A percentile compares a stretch with the other conserved stretches of the same genome.
Evolutionary conservation across 2,113 vertebrate genomes (phyloP).

Genomic region (Microcebus murinus): DNA sequence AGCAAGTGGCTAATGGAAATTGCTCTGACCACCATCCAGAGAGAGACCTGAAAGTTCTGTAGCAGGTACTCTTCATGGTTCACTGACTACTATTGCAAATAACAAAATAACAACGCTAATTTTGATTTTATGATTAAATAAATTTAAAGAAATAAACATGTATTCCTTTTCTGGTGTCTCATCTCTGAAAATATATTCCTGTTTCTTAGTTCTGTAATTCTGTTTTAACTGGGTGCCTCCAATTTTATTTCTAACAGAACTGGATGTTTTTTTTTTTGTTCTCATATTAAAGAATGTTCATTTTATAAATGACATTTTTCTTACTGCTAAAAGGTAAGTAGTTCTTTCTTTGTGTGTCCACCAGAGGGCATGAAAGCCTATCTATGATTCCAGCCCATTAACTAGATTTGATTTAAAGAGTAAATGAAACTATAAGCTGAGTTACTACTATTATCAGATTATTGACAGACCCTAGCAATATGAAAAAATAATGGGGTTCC

Average conservation of each 20-base stretch:
- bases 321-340: background rate
- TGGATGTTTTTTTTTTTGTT: background rate
- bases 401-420: background rate
- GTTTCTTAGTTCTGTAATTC: background rate
- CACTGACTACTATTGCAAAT: background rate
- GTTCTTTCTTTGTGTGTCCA: constrained; percentile 70
- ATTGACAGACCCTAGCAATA: background rate
- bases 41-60: background rate
- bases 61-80: background rate
- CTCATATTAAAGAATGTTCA: background rate
- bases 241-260: constrained; percentile 5
- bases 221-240: background rate
- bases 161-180: background rate
- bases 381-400: background rate
- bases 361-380: constrained; percentile 80
- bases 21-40: background rate
- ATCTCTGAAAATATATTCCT: background rate
- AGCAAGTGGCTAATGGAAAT: background rate
- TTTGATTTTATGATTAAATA: background rate
- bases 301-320: background rate
- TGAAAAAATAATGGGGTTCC: background rate
- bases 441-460: background rate
- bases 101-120: background rate
- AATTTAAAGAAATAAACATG: background rate
- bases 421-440: background rate